Evolutionary conservation across 1,140 invertebrate genomes (phyloP).

Genomic region (Drosophila lacertosa): DNA sequence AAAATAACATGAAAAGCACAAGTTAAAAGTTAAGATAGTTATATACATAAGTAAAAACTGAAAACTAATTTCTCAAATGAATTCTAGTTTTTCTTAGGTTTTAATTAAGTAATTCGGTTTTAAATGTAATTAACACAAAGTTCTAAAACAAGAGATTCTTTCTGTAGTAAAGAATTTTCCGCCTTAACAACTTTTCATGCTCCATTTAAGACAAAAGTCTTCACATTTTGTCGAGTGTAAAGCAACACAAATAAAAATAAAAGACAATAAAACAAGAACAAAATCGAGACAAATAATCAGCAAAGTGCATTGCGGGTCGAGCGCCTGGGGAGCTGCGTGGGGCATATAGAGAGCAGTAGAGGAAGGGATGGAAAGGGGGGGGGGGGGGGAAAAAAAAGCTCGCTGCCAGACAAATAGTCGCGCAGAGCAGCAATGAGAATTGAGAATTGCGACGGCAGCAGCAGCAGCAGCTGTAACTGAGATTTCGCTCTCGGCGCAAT

Average conservation of each 20-base stretch:
- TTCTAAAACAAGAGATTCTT: no score
- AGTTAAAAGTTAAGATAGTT: no score
- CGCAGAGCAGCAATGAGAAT: conserved; percentile 18
- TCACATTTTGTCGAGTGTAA: conserved; percentile 10
- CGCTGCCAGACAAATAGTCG: conserved; percentile 61
- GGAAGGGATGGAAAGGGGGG: background rate
- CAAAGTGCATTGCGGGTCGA: conserved; percentile 65
- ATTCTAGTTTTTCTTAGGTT: no score
- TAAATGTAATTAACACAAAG: no score
- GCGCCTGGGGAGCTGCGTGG: conserved; percentile 30
- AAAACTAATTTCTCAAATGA: no score
- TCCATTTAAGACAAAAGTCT: conserved; percentile 4
- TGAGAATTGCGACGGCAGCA: conserved; percentile 28
- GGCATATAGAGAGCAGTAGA: conserved; percentile 7
- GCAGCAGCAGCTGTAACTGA: conserved; percentile 54
- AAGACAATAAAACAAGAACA: no score
- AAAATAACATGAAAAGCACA: no score
- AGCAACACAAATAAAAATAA: no score
- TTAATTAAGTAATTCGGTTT: no score
- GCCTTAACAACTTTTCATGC: no score
- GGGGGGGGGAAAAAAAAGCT: no score
- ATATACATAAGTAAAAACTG: background rate
- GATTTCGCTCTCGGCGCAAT: conserved; percentile 68
- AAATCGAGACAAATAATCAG: conserved; percentile 68
- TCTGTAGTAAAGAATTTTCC: no score